Conservation (phyloP, 53 echinoderm and acorn worm genomes). For the Crossaster papposus region DNA sequence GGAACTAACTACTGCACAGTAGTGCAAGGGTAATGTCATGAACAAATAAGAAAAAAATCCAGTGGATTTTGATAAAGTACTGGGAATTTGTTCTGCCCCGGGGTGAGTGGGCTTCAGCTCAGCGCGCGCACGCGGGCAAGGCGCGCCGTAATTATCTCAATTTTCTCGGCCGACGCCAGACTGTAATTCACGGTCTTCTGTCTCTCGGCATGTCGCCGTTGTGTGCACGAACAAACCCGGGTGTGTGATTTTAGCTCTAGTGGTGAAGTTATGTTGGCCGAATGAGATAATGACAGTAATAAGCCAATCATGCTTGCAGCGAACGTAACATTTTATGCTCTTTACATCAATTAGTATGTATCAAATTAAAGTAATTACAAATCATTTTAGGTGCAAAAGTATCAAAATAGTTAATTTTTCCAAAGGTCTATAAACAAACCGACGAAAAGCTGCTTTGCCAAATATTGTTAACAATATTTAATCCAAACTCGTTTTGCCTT, state of each 20-base stretch:
- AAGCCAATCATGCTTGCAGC: conserved; percentile 15
- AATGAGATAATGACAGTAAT: conserved; percentile 31
- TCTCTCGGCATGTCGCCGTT: conserved; percentile 41
- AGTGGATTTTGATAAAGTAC: conserved; percentile 54
- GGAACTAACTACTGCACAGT: background rate
- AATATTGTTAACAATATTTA: background rate
- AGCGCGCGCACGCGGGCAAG: background rate
- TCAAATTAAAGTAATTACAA: background rate
- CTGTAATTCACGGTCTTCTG: conserved; percentile 30
- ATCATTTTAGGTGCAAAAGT: background rate
- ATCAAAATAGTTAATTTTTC: no score
- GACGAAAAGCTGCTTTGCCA: no score
- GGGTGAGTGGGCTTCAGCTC: conserved; percentile 1
- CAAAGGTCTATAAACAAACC: no score
- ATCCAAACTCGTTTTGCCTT: background rate
- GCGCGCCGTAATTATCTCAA: conserved; percentile 58
- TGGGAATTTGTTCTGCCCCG: conserved; percentile 28
- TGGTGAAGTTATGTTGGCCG: conserved; percentile 18
- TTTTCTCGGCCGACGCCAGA: conserved; percentile 54
- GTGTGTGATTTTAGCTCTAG: background rate
- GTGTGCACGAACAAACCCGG: background rate
- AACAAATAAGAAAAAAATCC: conserved; percentile 43
- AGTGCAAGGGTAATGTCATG: conserved; percentile 41
- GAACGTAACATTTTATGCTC: background rate
- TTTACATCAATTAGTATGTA: background rate